Evolutionary conservation across 2,113 vertebrate species (phyloP).

Genomic region (Nettapus auritus): DNA sequence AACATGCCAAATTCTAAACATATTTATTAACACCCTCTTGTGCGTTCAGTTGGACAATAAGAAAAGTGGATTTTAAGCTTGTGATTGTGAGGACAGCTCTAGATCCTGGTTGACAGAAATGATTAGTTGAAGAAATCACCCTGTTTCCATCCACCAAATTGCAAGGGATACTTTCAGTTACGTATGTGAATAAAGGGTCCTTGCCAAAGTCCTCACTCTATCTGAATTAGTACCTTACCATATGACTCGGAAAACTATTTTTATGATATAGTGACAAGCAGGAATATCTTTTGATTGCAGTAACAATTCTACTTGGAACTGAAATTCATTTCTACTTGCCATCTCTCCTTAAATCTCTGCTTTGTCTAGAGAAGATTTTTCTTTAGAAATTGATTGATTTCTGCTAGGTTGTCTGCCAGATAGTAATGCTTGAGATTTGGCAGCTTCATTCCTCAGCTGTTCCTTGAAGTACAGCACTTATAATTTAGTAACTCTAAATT

Average conservation of each 20-base stretch:
- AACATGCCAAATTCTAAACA: not conserved
- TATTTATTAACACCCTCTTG: not conserved
- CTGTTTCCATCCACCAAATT: not conserved
- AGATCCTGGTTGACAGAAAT: not conserved
- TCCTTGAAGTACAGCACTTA: not conserved
- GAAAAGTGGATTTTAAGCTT: not conserved
- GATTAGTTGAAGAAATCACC: not conserved
- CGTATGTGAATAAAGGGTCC: not conserved
- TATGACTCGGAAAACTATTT: not conserved
- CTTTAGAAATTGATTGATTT: not conserved
- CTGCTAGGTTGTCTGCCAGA: not conserved
- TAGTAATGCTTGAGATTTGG: not conserved
- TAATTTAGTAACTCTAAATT: conserved; percentile 1
- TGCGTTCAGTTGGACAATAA: not conserved
- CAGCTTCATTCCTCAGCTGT: not conserved
- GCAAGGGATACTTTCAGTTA: not conserved
- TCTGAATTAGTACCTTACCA: not conserved
- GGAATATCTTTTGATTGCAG: not conserved
- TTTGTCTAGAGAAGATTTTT: not conserved
- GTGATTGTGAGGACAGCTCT: not conserved
- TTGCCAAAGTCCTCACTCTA: not conserved
- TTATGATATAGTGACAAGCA: not conserved
- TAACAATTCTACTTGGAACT: not conserved
- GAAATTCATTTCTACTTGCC: not conserved
- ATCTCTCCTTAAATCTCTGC: not conserved